Evolutionary conservation across 2,888 invertebrate species (phyloP), one percentile per base, ranked within the genome.

Genomic region (Amblyjoppa fuscipennis): DNA sequence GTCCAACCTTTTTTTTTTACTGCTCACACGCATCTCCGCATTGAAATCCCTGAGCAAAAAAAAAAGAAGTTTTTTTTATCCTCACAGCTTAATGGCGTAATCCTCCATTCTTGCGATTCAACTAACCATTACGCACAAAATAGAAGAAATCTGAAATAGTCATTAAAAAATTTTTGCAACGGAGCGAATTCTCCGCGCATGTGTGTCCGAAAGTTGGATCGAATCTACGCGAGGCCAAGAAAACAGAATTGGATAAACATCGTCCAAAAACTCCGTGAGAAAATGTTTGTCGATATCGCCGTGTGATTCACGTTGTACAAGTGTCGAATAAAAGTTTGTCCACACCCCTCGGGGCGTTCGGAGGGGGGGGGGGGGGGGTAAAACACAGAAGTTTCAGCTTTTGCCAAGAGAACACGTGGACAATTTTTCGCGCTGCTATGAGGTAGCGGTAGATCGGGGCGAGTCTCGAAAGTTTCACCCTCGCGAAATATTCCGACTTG

Each of bases 401-500:
- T 73, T 51, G 76, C n/a, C 28, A 79, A 64, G 51, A 38, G 75
- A n/a, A 64, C 61, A 68, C 56, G 70, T 64, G 34, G 78, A 56
- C 68, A 38, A 53, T 76, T 59, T 51, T 66, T 70, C 28, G 66
- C 31, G 66, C 66, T 51, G n/a, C 38, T 31, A 73, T 11, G 51
- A 3, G 68, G 28, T 28, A 28, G 20, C 28, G 0, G 38, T 56
- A 45, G 49, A 61, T 49, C 20, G 51, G 41, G 28, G 13, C 38
- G 61, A 59, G 73, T 68, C 53, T 49, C 11, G 61, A 76, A 80
- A 85, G 68, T 76, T 85, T 38, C 51, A 51, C 71, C 13, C 45
- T 64, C 2, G 61, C 53, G 68, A 31, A 59, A 59, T 76, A 80
- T 69, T 76, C 20, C 45, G 41, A 80, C 38, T 83, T 85, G 82